phyloP scores from a whole-genome alignment of 2,113 vertebrate species.

The Saccopteryx bilineata region DNA sequence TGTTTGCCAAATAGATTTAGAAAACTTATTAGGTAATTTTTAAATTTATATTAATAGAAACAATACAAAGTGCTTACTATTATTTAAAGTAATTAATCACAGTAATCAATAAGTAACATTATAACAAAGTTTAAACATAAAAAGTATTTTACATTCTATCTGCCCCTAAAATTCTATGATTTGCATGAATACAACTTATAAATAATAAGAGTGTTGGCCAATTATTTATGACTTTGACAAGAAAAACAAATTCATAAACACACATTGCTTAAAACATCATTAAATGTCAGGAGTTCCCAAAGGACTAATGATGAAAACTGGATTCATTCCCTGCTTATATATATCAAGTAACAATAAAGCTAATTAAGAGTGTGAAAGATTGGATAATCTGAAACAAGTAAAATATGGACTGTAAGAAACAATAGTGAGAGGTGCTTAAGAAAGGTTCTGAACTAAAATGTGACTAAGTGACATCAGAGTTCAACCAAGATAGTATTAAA shows the following conservation, averaged over 20 bases:
- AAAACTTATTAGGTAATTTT: background rate
- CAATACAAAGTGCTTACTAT: conserved; percentile 16
- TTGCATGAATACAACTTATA: conserved; percentile 30
- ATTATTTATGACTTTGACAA: conserved; percentile 62
- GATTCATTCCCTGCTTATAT: background rate
- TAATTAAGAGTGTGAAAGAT: conserved; percentile 37
- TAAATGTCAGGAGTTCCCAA: conserved; percentile 58
- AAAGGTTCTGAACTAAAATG: background rate
- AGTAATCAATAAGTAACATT: conserved; percentile 28
- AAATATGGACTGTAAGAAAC: background rate
- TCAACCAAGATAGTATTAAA: background rate
- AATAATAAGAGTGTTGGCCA: background rate
- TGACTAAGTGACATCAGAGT: background rate
- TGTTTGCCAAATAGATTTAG: background rate
- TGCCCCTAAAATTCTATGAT: background rate
- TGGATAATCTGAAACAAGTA: background rate
- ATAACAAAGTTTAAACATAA: conserved; percentile 47
- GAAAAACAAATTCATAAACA: conserved; percentile 44
- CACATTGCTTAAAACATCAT: conserved; percentile 47
- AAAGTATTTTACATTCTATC: background rate
- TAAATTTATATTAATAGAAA: conserved; percentile 24
- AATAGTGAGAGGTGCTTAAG: background rate
- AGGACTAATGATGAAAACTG: background rate
- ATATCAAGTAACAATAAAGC: background rate
- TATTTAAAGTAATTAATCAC: background rate